Evolutionary conservation across 1,140 invertebrate species (phyloP), one percentile per base, ranked within the genome.

Genomic region (Drosophila paulistorum): DNA sequence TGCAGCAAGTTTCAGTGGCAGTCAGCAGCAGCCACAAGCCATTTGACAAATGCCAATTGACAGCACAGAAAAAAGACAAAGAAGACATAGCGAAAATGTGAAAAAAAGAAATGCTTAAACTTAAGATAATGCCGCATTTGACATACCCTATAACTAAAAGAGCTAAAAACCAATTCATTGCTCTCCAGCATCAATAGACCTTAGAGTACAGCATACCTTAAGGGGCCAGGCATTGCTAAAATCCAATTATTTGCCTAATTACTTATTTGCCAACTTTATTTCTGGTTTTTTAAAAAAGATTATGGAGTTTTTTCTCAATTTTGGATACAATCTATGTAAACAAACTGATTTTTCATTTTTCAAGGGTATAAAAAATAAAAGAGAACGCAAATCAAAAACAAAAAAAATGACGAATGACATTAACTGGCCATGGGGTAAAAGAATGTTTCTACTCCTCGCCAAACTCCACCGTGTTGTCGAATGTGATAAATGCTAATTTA

Each of bases 401-500:
- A 23, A 23, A 51, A 23, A 51, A 51, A 23, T 41, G 37, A 60
- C 35, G 41, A 41, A 62, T 30, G 57, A 17, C 17, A 59, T 37
- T 11, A 20, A 59, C 45, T 51, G 17, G 57, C 17, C 9, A 20
- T 26, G 23, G 51, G 35, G 57, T 3, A 17, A 37, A 37, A 37
- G 57, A 48, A 48, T 48, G 45, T 5, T 51, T 51, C 45, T 23
- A 23, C 17, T 23, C 45, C 1, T 48, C 35, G 9, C 17, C 45
- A 9, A 14, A 7, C 45, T 51, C 7, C n/a, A 17, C 35, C 39
- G 39, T 35, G 60, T 66, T 42, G 48, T 48, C 41, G 61, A 82
- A 65, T 71, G 76, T 86, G 83, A 87, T 87, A 87, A 87, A 87
- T 87, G 83, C 84, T 78, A 77, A 83, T 87, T 87, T 87, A 87